These are phyloP conservation scores for Belgica antarctica DNA, from an alignment of 2,888 invertebrate species.

Conservation along the genomic window DNA sequence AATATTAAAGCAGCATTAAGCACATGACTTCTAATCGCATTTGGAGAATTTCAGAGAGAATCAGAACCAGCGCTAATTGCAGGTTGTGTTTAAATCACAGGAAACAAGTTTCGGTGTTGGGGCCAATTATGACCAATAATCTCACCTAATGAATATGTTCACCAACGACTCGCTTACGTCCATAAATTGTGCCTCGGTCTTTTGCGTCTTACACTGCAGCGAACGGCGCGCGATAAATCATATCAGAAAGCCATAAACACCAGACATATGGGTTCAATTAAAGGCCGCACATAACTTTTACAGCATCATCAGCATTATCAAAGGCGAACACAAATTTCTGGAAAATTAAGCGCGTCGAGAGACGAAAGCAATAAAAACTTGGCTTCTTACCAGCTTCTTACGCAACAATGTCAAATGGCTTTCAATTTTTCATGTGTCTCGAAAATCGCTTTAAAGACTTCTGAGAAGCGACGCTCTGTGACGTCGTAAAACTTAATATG, in stretches of 20 bases:
- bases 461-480: neutral
- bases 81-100: neutral
- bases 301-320: neutral
- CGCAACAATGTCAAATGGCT: neutral
- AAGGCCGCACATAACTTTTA: slow-evolving; percentile 30
- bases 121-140: slow-evolving; percentile 30
- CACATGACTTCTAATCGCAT: slow-evolving; percentile 41
- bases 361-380: neutral
- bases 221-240: slow-evolving; percentile 23
- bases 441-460: neutral
- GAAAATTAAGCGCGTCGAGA: neutral
- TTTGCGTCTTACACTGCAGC: slow-evolving; percentile 7
- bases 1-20: no score
- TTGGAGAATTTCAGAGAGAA: neutral
- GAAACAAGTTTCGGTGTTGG: neutral
- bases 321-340: neutral
- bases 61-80: neutral
- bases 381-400: neutral
- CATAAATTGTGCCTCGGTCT: slow-evolving; percentile 30
- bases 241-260: slow-evolving; percentile 42
- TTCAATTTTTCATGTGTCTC: no score
- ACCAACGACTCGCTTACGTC: no score
- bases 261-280: slow-evolving; percentile 43
- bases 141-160: slow-evolving; percentile 20
- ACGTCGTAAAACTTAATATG: neutral